These are phyloP conservation scores for Drosophila rellima DNA, from an alignment of 2,888 invertebrate genomes.

Conservation along the genomic window DNA sequence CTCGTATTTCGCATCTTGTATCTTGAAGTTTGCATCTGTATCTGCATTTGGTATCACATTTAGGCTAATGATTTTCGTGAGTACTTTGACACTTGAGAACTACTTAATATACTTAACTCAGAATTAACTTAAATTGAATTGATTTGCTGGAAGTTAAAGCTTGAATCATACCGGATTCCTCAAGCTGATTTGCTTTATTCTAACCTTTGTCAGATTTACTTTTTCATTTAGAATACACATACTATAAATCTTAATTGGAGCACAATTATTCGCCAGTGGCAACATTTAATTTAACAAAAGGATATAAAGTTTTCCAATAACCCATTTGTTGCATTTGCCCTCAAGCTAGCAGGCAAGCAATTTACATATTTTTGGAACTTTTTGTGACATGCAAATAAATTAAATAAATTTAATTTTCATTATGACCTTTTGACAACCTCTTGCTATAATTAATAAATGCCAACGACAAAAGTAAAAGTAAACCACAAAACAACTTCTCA, in stretches of 20 bases:
- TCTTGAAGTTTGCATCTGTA: neutral
- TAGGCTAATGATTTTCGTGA: neutral
- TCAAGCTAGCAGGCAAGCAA: conserved; percentile 22
- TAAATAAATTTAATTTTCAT: conserved; percentile 36
- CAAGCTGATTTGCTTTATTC: neutral
- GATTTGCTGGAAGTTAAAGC: neutral
- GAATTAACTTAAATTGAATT: neutral
- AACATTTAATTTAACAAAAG: conserved; percentile 37
- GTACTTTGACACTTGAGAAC: conserved; percentile 9
- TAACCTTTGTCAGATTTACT: conserved; percentile 9
- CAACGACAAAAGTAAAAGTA: conserved; percentile 28
- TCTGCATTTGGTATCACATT: neutral
- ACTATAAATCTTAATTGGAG: conserved; percentile 14
- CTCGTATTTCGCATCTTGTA: neutral
- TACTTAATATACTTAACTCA: conserved; percentile 1
- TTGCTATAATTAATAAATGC: conserved; percentile 74
- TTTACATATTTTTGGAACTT: conserved; percentile 46
- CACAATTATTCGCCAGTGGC: conserved; percentile 4
- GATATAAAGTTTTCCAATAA: conserved; percentile 30
- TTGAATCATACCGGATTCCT: neutral
- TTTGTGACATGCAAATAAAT: conserved; percentile 41
- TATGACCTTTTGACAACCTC: conserved; percentile 43
- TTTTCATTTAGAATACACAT: conserved; percentile 10
- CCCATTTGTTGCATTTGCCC: conserved; percentile 28
- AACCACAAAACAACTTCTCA: conserved; percentile 52